Conservation (phyloP, 35 echinoderm and acorn worm genomes). For the Lytechinus pictus region DNA sequence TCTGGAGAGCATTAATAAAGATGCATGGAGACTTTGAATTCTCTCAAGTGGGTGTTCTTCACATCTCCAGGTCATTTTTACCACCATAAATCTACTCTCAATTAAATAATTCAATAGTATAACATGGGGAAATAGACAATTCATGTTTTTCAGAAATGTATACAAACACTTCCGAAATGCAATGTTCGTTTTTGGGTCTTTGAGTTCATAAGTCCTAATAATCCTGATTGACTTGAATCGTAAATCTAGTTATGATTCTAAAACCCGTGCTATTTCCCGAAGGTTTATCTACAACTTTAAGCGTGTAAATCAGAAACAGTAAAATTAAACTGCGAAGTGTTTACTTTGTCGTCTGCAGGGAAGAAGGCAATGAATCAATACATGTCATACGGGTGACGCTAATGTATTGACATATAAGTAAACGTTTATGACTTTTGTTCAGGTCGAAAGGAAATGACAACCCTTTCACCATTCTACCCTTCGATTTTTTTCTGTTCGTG, state of each 20-base stretch:
- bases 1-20: too few relatives aligned
- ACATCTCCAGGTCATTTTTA: too few relatives aligned
- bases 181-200: not conserved
- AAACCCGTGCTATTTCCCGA: not conserved
- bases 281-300: not conserved
- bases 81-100: too few relatives aligned
- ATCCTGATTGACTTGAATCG: not conserved
- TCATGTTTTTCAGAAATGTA: too few relatives aligned
- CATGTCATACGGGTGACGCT: not conserved
- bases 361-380: constrained; percentile 5
- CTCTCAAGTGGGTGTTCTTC: too few relatives aligned
- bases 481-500: constrained; percentile 18
- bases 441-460: constrained; percentile 18
- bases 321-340: constrained; percentile 5
- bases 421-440: constrained; percentile 7
- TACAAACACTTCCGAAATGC: too few relatives aligned
- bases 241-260: not conserved
- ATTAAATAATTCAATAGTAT: too few relatives aligned
- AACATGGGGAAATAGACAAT: too few relatives aligned
- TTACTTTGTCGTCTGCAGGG: not conserved
- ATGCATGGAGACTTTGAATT: too few relatives aligned
- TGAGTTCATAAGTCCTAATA: not conserved
- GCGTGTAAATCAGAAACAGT: not conserved
- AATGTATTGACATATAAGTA: constrained; percentile 14
- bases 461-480: not conserved